Percentiles rank a stretch among this genome's conserved stretches.
These are phyloP conservation scores for Endotricha flammealis DNA, from an alignment of 2,888 invertebrate species.

Conservation along the genomic window DNA sequence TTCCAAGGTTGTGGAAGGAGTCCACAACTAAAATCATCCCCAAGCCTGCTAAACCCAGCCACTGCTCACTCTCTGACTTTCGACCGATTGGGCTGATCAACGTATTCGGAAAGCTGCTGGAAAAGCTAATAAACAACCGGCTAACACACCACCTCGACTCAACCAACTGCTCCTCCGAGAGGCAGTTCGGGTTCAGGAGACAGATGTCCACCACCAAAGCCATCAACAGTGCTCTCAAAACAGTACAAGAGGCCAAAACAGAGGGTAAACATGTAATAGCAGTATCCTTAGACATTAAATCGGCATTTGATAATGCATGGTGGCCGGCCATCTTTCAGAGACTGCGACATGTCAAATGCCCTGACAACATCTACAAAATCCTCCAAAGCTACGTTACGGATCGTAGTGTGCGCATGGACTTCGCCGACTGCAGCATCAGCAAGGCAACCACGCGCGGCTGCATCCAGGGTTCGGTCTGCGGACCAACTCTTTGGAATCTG, in stretches of 20 bases:
- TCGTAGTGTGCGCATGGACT: no score
- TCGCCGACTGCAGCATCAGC: no score
- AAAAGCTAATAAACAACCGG: conserved; percentile 15
- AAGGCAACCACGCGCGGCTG: no score
- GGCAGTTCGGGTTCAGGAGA: conserved; percentile 20
- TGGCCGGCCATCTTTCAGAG: conserved; percentile 21
- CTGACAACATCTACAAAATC: conserved; percentile 16
- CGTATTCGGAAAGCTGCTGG: conserved; percentile 22
- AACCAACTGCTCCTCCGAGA: not conserved
- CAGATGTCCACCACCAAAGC: conserved; percentile 18
- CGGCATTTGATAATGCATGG: conserved; percentile 22
- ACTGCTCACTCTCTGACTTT: conserved; percentile 12
- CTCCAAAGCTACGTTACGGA: no score
- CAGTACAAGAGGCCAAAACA: not conserved
- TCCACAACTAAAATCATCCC: conserved; percentile 23
- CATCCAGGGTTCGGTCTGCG: no score
- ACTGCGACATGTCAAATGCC: conserved; percentile 15
- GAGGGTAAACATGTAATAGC: conserved; percentile 8
- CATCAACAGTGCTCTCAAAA: conserved; percentile 6
- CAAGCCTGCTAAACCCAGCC: conserved; percentile 20
- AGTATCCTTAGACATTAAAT: conserved; percentile 18
- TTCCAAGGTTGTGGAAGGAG: conserved; percentile 20
- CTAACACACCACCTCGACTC: conserved; percentile 8
- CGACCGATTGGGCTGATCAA: conserved; percentile 22
- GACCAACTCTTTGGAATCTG: no score